These are phyloP conservation scores for Harpalus rufipes DNA, from an alignment of 2,888 invertebrate genomes.

Conservation along the genomic window DNA sequence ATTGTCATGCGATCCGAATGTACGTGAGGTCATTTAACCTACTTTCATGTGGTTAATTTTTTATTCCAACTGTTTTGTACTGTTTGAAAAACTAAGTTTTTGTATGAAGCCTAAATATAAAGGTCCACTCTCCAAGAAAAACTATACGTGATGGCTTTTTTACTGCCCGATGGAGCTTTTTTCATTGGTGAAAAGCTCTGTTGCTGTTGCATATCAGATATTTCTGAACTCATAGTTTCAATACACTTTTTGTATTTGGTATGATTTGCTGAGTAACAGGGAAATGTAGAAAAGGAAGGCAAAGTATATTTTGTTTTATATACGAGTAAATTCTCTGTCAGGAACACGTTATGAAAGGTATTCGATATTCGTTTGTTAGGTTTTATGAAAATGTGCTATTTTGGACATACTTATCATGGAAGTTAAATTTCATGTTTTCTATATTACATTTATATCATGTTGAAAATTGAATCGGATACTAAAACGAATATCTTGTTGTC, in stretches of 20 bases:
- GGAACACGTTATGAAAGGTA: background rate
- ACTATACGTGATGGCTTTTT: conserved; percentile 28
- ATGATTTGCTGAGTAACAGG: conserved; percentile 11
- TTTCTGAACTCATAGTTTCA: conserved; percentile 29
- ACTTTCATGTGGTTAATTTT: conserved; percentile 31
- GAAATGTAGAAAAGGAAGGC: background rate
- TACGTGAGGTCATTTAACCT: conserved; percentile 40
- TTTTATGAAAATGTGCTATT: background rate
- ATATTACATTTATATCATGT: too few species aligned
- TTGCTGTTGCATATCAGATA: conserved; percentile 32
- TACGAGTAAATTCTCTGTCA: background rate
- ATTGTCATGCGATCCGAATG: conserved; percentile 10
- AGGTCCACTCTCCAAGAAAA: conserved; percentile 4
- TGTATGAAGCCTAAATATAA: conserved; percentile 24
- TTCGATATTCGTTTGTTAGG: background rate
- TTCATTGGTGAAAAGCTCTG: conserved; percentile 18
- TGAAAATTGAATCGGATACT: too few species aligned
- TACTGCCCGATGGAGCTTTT: conserved; percentile 6
- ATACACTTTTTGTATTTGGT: background rate
- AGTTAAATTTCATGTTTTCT: background rate
- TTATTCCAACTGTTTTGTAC: conserved; percentile 20
- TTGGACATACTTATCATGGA: background rate
- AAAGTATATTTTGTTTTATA: background rate
- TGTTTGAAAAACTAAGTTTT: conserved; percentile 17
- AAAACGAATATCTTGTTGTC: too few species aligned